phyloP scores from a whole-genome alignment of 2,797 vertebrate species.

The Phrynocephalus guinanensis region DNA sequence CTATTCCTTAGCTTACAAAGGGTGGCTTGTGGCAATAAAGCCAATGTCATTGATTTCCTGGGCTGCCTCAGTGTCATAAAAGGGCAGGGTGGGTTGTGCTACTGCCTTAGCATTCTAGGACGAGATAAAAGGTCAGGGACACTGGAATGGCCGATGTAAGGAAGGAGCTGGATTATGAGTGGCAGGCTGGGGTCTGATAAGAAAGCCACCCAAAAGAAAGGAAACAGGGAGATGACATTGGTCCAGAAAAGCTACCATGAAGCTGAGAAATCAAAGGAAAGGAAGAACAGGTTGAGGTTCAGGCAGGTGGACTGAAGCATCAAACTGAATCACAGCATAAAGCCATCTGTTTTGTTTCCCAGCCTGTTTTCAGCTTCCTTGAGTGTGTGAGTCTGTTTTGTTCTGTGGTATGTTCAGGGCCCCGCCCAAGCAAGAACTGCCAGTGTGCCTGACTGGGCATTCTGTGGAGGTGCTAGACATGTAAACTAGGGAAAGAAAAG shows the following conservation, averaged over 20 bases:
- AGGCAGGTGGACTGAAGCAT: background rate
- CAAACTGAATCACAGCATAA: background rate
- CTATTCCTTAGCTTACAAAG: background rate
- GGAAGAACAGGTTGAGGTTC: background rate
- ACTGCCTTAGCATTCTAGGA: background rate
- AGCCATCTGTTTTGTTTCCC: background rate
- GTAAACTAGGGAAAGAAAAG: background rate
- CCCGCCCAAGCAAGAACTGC: background rate
- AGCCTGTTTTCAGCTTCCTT: background rate
- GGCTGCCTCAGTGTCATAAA: background rate
- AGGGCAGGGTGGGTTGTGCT: background rate
- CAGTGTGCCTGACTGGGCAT: background rate
- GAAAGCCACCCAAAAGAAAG: background rate
- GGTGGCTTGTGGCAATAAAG: background rate
- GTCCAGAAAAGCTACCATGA: background rate
- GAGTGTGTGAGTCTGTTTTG: background rate
- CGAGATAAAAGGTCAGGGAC: too few relatives aligned
- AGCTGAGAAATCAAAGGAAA: background rate
- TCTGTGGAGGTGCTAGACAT: background rate
- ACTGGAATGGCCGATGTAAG: background rate
- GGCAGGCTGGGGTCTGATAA: background rate
- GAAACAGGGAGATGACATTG: background rate
- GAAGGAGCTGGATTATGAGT: background rate
- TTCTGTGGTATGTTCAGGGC: background rate
- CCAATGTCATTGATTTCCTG: background rate